Evolutionary conservation across 2,888 invertebrate genomes (phyloP), one percentile per base, ranked within the genome.

Genomic region (Ditula angustiorana): DNA sequence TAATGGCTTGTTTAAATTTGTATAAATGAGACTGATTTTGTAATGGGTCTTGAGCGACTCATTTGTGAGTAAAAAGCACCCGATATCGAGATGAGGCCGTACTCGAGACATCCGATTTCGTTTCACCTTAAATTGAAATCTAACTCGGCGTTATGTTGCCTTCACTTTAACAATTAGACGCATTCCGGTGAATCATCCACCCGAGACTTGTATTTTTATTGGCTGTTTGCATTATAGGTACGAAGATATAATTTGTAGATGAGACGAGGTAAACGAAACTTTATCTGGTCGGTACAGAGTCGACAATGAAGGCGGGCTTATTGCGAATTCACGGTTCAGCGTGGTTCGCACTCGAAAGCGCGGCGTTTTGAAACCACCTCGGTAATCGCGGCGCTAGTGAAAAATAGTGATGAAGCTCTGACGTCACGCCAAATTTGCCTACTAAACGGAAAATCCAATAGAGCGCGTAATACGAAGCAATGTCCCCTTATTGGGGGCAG

Each of bases 131-230:
- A 62, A 24, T 84, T 82, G 85, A 87, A 89, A 88, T 86, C 79
- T 81, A 84, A 86, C 83, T 82, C 83, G 82, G 83, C 77, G 75
- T 82, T 83, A 80, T 80, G 82, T 85, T 80, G 80, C 85, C 78
- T 82, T 82, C 84, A 83, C 81, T 80, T 80, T 80, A 78, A 86
- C 80, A 88, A 89, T 90, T 88, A 90, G 87, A 85, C 80, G 82
- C 87, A 89, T 90, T 87, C 88, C 86, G 81, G 81, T 87, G 90
- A 90, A 74, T 88, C 90, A 89, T 84, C 87, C 88, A 88, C 77
- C 82, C 88, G 86, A 83, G 87, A 85, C 87, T 81, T 81, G 82
- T 82, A 86, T 86, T 87, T 88, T 88, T 88, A 88, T 88, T 88
- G 84, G 82, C 76, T 80, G 83, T 86, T 87, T 85, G 83, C 85